Base-by-base conservation (phyloP, 1,140 invertebrate species). In the Papilio xuthus region DNA sequence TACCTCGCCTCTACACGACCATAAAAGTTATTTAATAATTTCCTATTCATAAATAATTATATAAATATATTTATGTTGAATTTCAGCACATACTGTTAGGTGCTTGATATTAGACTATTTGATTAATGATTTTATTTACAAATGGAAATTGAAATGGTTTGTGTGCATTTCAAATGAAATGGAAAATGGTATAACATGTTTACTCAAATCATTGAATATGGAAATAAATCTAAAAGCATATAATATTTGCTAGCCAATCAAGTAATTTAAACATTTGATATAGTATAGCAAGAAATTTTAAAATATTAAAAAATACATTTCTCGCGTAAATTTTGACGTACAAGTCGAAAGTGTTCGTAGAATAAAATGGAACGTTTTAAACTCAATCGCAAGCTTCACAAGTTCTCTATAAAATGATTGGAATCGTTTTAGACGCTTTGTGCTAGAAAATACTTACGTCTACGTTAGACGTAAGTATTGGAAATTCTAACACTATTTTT, bases 351-450 rank as follows among this genome's bases (percentile, higher is more conserved):
- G 81, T 86, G 81, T 85, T 86, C 87, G 83, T 84, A 71, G 82
- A 84, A 84, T 82, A 82, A 86, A 88, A 88, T 84, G 83, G 84
- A 84, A 86, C 84, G 84, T 82, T 85, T 86, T 84, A 84, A 87
- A 86, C 83, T 81, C 82, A 81, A 85, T 82, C 79, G 71, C 23
- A 80, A 80, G 81, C 73, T 83, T 78, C 77, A 73, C 42, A 42
- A 42, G 71, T 47, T 73, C 41, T 18, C 69, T 73, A 23, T 47
- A 15, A 72, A 73, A 47, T 73, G 41, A 47, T 73, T 73, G 71
- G 71, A 69, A n/a, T n/a, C 67, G 32, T 41, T 67, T 70, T 70
- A 15, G 15, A 41, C 23, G 71, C 71, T 47, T 73, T 73, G 71
- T 44, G 23, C 41, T 73, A 12, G 23, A 47, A 73, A 73, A 73